phyloP scores from a whole-genome alignment of 2,797 vertebrate genomes.

The Chiloscyllium punctatum region DNA sequence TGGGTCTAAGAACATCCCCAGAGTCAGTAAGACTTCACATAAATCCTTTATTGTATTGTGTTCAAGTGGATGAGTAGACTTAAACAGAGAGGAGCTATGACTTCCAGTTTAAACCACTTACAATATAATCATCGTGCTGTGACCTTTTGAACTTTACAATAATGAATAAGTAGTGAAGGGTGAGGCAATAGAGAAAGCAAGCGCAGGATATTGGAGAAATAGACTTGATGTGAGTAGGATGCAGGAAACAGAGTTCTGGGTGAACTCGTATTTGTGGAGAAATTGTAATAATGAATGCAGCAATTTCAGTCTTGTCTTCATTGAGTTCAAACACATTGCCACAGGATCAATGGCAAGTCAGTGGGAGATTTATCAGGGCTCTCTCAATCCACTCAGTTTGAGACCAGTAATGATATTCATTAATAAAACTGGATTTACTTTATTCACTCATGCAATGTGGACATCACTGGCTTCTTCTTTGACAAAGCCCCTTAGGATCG shows the following conservation, averaged over 20 bases:
- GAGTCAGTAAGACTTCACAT: not conserved
- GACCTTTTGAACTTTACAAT: not conserved
- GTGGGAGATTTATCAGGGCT: not conserved
- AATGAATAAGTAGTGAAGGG: no score
- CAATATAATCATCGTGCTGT: not conserved
- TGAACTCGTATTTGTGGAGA: no score
- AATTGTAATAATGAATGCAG: no score
- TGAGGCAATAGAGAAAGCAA: no score
- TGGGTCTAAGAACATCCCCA: not conserved
- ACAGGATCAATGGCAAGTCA: not conserved
- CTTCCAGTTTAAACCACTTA: not conserved
- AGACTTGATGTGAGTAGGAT: no score
- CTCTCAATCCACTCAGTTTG: not conserved
- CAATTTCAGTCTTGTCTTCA: not conserved
- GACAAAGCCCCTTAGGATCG: no score
- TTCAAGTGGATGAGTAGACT: not conserved
- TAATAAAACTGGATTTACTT: not conserved
- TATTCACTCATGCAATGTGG: no score
- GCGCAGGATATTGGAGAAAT: no score
- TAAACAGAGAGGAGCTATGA: not conserved
- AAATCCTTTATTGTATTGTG: not conserved
- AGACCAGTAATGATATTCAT: not conserved
- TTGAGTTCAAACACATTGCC: not conserved
- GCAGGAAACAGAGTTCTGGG: no score
- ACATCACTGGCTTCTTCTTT: no score